Conservation (phyloP, 2,888 invertebrate genomes). For the Dynastes grantii region DNA sequence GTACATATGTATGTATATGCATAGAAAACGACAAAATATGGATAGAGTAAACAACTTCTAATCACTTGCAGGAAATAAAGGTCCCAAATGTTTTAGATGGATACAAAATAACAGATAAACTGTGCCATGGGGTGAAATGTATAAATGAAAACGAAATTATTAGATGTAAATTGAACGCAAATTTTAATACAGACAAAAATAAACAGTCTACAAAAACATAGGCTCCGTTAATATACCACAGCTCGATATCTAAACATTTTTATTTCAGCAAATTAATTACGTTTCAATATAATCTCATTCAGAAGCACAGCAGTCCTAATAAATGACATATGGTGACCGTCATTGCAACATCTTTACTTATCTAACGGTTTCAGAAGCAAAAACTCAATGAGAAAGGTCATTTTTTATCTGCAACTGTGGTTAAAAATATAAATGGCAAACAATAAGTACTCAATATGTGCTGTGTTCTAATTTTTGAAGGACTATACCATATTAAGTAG, state of each 20-base stretch:
- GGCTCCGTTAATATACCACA: no score
- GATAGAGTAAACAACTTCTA: not conserved
- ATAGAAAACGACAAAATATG: not conserved
- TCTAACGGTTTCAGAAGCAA: not conserved
- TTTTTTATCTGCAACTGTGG: constrained; percentile 1
- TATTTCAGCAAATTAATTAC: no score
- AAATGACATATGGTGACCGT: not conserved
- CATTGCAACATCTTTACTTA: not conserved
- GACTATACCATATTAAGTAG: not conserved
- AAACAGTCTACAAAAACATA: no score
- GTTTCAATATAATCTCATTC: no score
- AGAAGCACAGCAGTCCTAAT: not conserved
- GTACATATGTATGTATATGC: not conserved
- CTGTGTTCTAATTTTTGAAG: not conserved
- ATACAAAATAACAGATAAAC: no score
- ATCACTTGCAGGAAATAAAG: not conserved
- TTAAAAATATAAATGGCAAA: not conserved
- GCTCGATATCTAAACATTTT: no score
- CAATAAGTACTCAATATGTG: not conserved
- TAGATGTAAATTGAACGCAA: no score
- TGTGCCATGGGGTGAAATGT: no score
- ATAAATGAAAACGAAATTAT: no score
- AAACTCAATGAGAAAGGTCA: not conserved
- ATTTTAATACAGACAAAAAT: no score
- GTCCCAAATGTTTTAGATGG: not conserved